Conservation (phyloP, 2,797 vertebrate genomes). For the Fratercula arctica region DNA sequence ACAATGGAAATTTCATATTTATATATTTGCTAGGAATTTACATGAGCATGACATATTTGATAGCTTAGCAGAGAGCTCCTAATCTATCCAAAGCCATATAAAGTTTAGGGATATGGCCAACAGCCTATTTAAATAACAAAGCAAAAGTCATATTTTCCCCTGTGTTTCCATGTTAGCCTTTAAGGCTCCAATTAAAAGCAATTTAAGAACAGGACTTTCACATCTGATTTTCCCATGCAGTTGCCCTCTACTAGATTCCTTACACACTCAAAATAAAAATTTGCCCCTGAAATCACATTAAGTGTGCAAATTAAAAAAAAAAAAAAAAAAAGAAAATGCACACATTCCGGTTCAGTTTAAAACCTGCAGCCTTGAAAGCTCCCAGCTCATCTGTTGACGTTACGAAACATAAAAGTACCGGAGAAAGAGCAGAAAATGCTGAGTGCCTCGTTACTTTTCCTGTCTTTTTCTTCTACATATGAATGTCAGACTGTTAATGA, state of each 20-base stretch:
- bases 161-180: not conserved
- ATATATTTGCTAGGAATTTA: conserved; percentile 49
- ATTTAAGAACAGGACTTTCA: conserved; percentile 17
- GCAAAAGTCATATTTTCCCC: conserved; percentile 28
- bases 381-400: not conserved
- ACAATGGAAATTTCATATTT: conserved; percentile 51
- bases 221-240: not conserved
- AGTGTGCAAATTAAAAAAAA: not conserved
- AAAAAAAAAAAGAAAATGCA: not conserved
- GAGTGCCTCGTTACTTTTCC: not conserved
- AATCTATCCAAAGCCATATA: conserved; percentile 45
- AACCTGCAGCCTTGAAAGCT: not conserved
- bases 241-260: not conserved
- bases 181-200: conserved; percentile 18
- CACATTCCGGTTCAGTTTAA: not conserved
- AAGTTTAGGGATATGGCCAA: conserved; percentile 51
- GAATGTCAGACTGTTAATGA: conserved; percentile 25
- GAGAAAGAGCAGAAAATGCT: not conserved
- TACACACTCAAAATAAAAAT: not conserved
- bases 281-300: not conserved
- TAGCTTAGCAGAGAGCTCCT: conserved; percentile 27
- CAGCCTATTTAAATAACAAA: conserved; percentile 55
- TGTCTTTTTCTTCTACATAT: conserved; percentile 3
- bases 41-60: conserved; percentile 18
- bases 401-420: conserved; percentile 33